phyloP scores from a whole-genome alignment of 2,113 vertebrate genomes.

The Charina bottae region DNA sequence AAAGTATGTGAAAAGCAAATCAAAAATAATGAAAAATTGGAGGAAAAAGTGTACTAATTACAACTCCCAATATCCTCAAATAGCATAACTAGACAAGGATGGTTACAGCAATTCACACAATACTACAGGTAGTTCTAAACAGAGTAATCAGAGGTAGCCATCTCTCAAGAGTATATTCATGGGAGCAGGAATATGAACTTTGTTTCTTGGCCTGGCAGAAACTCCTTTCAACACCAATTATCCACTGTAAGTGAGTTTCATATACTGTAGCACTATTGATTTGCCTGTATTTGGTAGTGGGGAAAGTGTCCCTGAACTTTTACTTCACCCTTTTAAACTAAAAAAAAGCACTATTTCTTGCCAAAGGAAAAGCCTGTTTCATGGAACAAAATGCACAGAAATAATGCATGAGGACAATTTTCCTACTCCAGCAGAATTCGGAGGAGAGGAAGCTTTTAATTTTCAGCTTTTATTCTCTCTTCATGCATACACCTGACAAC shows the following conservation, averaged over 20 bases:
- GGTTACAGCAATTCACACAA: neutral
- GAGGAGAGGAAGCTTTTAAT: neutral
- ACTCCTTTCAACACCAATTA: neutral
- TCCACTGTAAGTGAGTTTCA: neutral
- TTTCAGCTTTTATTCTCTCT: slow-evolving; percentile 34
- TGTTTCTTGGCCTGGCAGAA: neutral
- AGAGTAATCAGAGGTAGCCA: neutral
- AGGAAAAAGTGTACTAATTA: neutral
- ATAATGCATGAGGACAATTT: neutral
- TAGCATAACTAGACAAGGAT: neutral
- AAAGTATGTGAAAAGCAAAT: neutral
- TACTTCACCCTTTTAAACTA: slow-evolving; percentile 28
- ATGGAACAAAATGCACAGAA: neutral
- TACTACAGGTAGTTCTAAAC: no score
- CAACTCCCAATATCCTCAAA: neutral
- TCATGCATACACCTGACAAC: neutral
- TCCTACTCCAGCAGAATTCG: slow-evolving; percentile 11
- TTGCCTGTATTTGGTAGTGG: slow-evolving; percentile 23
- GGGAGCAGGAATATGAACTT: neutral
- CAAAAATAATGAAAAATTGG: neutral
- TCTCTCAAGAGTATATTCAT: neutral
- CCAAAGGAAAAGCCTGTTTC: slow-evolving; percentile 10
- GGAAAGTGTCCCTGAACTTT: slow-evolving; percentile 23
- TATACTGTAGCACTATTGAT: slow-evolving; percentile 29
- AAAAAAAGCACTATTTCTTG: slow-evolving; percentile 18